These are phyloP conservation scores for Aldabrachelys gigantea DNA, from an alignment of 2,113 vertebrate genomes.

Conservation along the genomic window DNA sequence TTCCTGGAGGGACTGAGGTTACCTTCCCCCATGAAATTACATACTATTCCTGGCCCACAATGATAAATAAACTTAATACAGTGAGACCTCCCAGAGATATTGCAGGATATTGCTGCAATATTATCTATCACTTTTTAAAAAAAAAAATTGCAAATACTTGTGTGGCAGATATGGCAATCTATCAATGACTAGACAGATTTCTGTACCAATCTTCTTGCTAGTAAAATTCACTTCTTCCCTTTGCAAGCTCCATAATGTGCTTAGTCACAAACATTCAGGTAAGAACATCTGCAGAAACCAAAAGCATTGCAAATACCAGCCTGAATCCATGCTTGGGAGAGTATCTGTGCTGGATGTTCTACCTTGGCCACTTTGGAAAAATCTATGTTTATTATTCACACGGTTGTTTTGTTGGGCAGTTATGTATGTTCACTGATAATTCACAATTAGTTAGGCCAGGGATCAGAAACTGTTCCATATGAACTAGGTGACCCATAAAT, in stretches of 20 bases:
- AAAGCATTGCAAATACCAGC: not conserved
- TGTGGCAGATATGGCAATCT: not conserved
- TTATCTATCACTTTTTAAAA: not conserved
- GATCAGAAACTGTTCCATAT: not conserved
- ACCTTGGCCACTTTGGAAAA: not conserved
- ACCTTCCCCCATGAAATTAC: not conserved
- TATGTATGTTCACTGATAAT: not conserved
- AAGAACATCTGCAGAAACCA: not conserved
- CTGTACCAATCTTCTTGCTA: not conserved
- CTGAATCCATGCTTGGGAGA: not conserved
- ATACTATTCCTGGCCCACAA: not conserved
- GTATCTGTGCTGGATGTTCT: not conserved
- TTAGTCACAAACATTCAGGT: not conserved
- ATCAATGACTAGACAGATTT: not conserved
- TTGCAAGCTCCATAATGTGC: not conserved
- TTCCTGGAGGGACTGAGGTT: not conserved
- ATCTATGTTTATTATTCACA: not conserved
- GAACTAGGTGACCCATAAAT: not conserved
- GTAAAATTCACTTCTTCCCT: not conserved
- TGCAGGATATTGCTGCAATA: not conserved
- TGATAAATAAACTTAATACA: not conserved
- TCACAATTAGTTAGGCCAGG: not conserved
- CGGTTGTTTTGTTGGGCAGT: fast-evolving
- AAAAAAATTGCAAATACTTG: not conserved
- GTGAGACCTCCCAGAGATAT: not conserved